phyloP scores from a whole-genome alignment of 2,113 vertebrate species.

The Pao palembangensis region DNA sequence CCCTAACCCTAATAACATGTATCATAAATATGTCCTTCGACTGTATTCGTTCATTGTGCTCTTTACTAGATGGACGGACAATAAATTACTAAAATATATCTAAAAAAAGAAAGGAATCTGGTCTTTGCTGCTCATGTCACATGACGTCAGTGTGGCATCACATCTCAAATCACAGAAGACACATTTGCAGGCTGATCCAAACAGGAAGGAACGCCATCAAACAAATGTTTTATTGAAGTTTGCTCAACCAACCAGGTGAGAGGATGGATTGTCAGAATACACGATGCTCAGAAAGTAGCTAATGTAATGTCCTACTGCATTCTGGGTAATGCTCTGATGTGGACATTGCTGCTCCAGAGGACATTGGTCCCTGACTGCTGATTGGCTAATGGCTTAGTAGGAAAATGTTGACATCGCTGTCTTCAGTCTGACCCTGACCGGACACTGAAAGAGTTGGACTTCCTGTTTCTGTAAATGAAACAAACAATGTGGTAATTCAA shows the following conservation, averaged over 20 bases:
- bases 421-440: slow-evolving; percentile 71
- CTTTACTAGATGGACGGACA: too few relatives aligned
- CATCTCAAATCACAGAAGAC: too few relatives aligned
- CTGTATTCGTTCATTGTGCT: too few relatives aligned
- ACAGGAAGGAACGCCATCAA: too few relatives aligned
- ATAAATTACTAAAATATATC: too few relatives aligned
- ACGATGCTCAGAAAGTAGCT: slow-evolving; percentile 33
- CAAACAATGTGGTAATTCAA: background rate
- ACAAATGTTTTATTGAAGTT: slow-evolving; percentile 21
- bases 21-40: too few relatives aligned
- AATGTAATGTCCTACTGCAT: slow-evolving; percentile 19
- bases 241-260: slow-evolving; percentile 58
- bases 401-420: slow-evolving; percentile 31
- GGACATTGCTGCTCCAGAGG: background rate
- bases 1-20: too few relatives aligned
- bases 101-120: too few relatives aligned
- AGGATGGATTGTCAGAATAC: slow-evolving; percentile 47
- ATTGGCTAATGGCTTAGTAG: slow-evolving; percentile 18
- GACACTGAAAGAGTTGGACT: slow-evolving; percentile 73
- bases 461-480: slow-evolving; percentile 63
- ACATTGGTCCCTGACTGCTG: slow-evolving; percentile 21
- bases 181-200: too few relatives aligned
- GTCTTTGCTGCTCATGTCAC: too few relatives aligned
- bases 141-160: too few relatives aligned
- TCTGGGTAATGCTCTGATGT: slow-evolving; percentile 28